Evolutionary conservation across 1,140 invertebrate genomes (phyloP).

Genomic region (Pseudomyrmex sp.): DNA sequence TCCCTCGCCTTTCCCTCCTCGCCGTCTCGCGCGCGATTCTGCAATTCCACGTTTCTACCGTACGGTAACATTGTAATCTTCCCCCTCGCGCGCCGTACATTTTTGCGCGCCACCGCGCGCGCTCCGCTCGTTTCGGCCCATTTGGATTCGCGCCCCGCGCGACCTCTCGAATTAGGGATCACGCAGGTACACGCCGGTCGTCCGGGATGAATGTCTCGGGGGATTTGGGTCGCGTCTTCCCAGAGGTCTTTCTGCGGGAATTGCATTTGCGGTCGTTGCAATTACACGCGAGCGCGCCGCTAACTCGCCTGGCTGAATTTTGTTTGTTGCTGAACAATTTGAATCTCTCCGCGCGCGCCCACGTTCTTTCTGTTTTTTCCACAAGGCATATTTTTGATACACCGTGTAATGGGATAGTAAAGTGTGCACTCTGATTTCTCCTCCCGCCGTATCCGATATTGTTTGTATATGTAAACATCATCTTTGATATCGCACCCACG

Average conservation of each 20-base stretch:
- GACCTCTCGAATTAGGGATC: constrained; percentile 69
- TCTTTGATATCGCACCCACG: not conserved
- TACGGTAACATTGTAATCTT: constrained; percentile 74
- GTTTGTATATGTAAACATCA: not conserved
- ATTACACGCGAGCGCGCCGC: constrained; percentile 14
- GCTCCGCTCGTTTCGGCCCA: constrained; percentile 67
- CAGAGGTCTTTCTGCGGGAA: constrained; percentile 23
- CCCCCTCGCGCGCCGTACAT: constrained; percentile 58
- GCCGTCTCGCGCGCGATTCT: constrained; percentile 64
- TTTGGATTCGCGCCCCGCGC: constrained; percentile 71
- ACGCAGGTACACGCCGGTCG: constrained; percentile 55
- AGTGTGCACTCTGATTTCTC: not conserved
- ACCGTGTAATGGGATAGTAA: no score
- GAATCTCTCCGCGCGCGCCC: not conserved
- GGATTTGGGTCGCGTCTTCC: constrained; percentile 2
- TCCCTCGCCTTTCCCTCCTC: constrained; percentile 12
- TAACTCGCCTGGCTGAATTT: no score
- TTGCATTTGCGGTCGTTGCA: constrained; percentile 12
- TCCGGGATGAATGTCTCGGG: constrained; percentile 46
- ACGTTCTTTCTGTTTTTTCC: no score
- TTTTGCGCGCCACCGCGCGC: constrained; percentile 66
- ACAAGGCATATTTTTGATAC: no score
- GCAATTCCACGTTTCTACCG: constrained; percentile 71
- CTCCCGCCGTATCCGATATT: not conserved
- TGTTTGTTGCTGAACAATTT: not conserved